Evolutionary conservation across 1,140 invertebrate species (phyloP).

Genomic region (Cherax quadricarinatus): DNA sequence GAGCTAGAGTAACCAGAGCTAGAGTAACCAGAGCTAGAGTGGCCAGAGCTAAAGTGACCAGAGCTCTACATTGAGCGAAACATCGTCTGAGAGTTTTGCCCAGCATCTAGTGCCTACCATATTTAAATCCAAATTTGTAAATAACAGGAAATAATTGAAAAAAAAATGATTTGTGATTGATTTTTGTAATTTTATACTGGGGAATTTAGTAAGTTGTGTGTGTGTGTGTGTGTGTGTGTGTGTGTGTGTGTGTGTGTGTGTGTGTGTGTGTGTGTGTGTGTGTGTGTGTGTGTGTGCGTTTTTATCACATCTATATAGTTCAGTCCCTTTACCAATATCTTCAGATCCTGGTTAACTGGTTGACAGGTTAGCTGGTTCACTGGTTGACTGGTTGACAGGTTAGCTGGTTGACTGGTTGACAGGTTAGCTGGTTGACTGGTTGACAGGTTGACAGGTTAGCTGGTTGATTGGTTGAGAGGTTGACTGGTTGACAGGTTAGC

Average conservation of each 20-base stretch:
- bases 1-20: no score
- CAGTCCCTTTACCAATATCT: conserved; percentile 20
- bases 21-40: no score
- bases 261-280: neutral
- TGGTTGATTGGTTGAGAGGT: no score
- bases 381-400: no score
- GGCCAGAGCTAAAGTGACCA: no score
- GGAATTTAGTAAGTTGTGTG: neutral
- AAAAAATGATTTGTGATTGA: neutral
- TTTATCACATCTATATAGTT: conserved; percentile 21
- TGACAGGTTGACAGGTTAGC: no score
- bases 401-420: no score
- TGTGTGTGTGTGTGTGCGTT: conserved; percentile 1
- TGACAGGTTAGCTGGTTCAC: no score
- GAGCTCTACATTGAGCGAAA: no score
- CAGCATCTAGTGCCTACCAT: no score
- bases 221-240: conserved; percentile 26
- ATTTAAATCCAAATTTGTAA: conserved; percentile 6
- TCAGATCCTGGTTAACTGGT: conserved; percentile 9
- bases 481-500: no score
- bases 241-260: neutral
- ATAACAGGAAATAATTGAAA: conserved; percentile 4
- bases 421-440: no score
- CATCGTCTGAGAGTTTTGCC: neutral
- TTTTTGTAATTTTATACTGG: conserved; percentile 41